Percentiles rank a stretch among this genome's conserved stretches.
Evolutionary conservation across 2,888 invertebrate species (phyloP).

Genomic region (Acleris holmiana): DNA sequence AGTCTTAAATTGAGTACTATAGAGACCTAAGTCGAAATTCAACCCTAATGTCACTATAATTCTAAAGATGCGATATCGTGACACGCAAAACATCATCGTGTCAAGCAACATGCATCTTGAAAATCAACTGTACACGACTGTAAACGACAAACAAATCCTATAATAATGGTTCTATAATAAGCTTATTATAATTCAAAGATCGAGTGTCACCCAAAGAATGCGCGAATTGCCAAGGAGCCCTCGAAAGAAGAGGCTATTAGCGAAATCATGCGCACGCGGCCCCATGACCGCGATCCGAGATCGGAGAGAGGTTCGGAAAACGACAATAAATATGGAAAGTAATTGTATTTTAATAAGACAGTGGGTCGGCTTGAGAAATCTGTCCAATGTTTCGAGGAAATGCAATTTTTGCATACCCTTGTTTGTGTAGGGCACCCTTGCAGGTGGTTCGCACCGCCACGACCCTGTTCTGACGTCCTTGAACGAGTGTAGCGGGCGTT

Average conservation of each 20-base stretch:
- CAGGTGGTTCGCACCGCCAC: background rate
- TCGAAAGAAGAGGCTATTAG: slow-evolving; percentile 23
- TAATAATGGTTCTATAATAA: slow-evolving; percentile 1
- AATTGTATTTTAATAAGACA: slow-evolving; percentile 58
- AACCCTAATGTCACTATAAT: too few relatives aligned
- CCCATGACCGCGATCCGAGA: slow-evolving; percentile 63
- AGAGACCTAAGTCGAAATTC: too few relatives aligned
- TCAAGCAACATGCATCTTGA: background rate
- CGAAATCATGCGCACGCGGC: slow-evolving; percentile 47
- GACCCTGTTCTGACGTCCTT: slow-evolving; percentile 6
- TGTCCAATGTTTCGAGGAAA: slow-evolving; percentile 20
- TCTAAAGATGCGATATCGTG: too few relatives aligned
- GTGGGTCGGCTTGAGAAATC: slow-evolving; percentile 41
- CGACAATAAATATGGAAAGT: slow-evolving; percentile 73
- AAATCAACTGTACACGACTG: background rate
- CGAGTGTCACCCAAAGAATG: slow-evolving; percentile 11
- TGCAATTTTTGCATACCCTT: background rate
- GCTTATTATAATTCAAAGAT: slow-evolving; percentile 13
- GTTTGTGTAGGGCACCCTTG: background rate
- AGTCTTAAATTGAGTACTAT: too few relatives aligned
- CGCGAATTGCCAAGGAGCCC: slow-evolving; percentile 8
- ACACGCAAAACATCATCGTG: background rate
- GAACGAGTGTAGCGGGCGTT: background rate
- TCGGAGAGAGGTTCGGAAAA: slow-evolving; percentile 67
- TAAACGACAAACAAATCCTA: background rate